phyloP scores from a whole-genome alignment of 2,888 invertebrate genomes.

The Ferdinandea cuprea region DNA sequence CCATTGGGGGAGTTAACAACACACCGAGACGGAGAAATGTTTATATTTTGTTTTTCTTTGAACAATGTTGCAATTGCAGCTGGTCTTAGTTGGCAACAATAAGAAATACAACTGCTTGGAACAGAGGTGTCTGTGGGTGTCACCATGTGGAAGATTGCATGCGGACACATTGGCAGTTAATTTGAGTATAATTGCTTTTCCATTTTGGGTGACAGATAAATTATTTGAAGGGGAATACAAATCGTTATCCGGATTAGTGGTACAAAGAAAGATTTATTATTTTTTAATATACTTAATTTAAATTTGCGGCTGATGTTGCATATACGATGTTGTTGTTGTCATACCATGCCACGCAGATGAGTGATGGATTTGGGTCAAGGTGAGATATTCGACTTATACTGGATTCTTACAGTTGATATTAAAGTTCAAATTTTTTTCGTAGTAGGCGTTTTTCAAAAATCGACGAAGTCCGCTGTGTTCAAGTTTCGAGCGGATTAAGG shows the following conservation, averaged over 20 bases:
- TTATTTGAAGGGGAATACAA: slow-evolving; percentile 4
- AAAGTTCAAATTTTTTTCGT: too few species aligned
- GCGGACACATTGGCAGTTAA: slow-evolving; percentile 28
- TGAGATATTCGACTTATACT: too few species aligned
- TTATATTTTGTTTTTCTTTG: too few species aligned
- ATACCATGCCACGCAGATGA: too few species aligned
- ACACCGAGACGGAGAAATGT: not conserved
- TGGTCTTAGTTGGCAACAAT: slow-evolving; percentile 16
- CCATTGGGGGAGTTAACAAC: slow-evolving; percentile 10
- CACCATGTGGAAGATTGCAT: slow-evolving; percentile 24
- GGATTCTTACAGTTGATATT: too few species aligned
- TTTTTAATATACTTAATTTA: too few species aligned
- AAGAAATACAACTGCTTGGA: not conserved
- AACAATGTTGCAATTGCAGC: slow-evolving; percentile 28
- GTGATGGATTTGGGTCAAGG: too few species aligned
- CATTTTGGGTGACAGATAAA: slow-evolving; percentile 13
- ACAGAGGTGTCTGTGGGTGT: slow-evolving; percentile 32
- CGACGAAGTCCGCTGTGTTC: too few species aligned
- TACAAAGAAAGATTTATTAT: not conserved
- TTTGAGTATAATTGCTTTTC: slow-evolving; percentile 21
- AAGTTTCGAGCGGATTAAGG: too few species aligned
- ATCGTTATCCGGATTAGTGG: not conserved
- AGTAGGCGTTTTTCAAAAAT: too few species aligned
- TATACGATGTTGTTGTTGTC: too few species aligned
- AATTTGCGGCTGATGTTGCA: too few species aligned